phyloP scores from a whole-genome alignment of 2,797 vertebrate genomes.

The Petrocephalus sullivani region DNA sequence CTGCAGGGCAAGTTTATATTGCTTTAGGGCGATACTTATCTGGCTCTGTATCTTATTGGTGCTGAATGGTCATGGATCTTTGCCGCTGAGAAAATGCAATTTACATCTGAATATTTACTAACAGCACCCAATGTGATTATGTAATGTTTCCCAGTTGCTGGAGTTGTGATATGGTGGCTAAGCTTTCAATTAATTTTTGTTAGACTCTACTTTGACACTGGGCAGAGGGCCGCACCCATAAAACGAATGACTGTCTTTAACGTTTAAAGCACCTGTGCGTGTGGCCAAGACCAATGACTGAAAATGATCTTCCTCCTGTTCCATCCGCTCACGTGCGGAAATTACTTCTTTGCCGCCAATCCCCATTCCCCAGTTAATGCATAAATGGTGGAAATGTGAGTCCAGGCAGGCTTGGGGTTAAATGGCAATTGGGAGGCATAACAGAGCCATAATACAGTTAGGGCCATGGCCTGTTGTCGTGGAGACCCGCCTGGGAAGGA shows the following conservation, averaged over 20 bases:
- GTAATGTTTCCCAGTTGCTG: conserved; percentile 11
- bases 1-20: conserved; percentile 17
- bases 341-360: conserved; percentile 14
- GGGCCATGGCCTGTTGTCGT: conserved; percentile 19
- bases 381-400: conserved; percentile 7
- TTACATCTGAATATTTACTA: conserved; percentile 22
- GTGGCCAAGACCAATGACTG: not conserved
- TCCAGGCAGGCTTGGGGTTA: not conserved
- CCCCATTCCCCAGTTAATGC: not conserved
- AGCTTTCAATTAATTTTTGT: not conserved
- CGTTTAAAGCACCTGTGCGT: not conserved
- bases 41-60: conserved; percentile 13
- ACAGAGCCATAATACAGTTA: conserved; percentile 22
- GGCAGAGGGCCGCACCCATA: not conserved
- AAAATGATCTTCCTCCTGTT: not conserved
- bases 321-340: not conserved
- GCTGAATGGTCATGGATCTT: conserved; percentile 16
- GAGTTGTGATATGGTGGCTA: not conserved
- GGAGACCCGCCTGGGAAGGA: conserved; percentile 5
- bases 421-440: not conserved
- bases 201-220: not conserved
- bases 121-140: conserved; percentile 10
- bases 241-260: not conserved
- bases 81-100: conserved; percentile 18
- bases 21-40: conserved; percentile 12